Conservation (phyloP, 1,140 invertebrate species). For the Pissodes strobi region DNA sequence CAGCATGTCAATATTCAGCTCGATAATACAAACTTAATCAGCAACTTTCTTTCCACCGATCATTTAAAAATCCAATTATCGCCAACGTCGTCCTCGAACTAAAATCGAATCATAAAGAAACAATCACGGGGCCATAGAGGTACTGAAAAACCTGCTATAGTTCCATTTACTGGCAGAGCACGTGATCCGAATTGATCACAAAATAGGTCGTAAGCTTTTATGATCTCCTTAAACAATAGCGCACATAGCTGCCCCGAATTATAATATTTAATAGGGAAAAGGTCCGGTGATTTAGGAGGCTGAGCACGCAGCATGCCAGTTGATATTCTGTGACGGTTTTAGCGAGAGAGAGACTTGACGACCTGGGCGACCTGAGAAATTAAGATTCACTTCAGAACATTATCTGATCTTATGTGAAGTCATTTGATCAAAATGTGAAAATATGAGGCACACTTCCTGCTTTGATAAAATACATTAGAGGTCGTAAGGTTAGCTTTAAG, state of each 20-base stretch:
- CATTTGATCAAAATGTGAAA: conserved; percentile 33
- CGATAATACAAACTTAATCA: too few species aligned
- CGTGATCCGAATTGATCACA: conserved; percentile 34
- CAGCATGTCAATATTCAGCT: too few species aligned
- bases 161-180: conserved; percentile 25
- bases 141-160: not conserved
- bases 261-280: conserved; percentile 42
- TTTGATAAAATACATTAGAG: too few species aligned
- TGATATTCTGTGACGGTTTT: conserved; percentile 36
- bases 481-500: too few species aligned
- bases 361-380: conserved; percentile 25
- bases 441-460: conserved; percentile 13
- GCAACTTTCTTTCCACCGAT: not conserved
- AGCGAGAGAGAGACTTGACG: conserved; percentile 22
- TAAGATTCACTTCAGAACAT: conserved; percentile 27
- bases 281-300: conserved; percentile 37
- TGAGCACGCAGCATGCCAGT: conserved; percentile 37
- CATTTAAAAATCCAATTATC: not conserved
- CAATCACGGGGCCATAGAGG: not conserved
- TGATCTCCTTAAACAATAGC: conserved; percentile 39
- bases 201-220: conserved; percentile 44
- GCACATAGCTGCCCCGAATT: conserved; percentile 41
- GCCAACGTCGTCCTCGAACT: not conserved
- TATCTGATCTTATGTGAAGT: conserved; percentile 29
- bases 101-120: conserved; percentile 9